Base-by-base conservation (phyloP, 2,888 invertebrate species). In the Fragum whitleyi region DNA sequence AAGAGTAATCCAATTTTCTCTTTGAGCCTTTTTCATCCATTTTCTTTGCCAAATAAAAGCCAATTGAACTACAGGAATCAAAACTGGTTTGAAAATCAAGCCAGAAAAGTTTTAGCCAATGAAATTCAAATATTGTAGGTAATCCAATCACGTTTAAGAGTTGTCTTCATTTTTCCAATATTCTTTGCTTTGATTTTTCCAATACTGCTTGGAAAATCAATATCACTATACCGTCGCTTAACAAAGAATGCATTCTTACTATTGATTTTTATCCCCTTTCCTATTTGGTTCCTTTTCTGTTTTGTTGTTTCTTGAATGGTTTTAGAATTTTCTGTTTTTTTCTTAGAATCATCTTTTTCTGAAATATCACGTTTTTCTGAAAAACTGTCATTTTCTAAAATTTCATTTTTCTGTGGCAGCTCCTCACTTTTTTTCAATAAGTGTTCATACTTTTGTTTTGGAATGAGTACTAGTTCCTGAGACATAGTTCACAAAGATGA, bases 401-500 rank as follows among this genome's bases (percentile, higher is more conserved):
- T 11, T 11, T 57, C 26, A 21, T 57, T 14, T 26, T 57, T 57
- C 21, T 26, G 26, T 26, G 21, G 57, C 21, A 57, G 57, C 21
- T 57, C 23, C 3, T 57, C 26, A 57, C 26, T 39, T 32, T 70
- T 51, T 53, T 53, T 28, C 55, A 53, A 59, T 72, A 32, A 61
- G 32, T 61, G 61, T 19, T 61, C 61, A 61, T 61, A 61, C 29
- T 61, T 61, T n/a, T 29, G 28, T 61, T 61, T 61, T 14, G 61
- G 61, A 61, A 61, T 61, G 16, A 61, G 32, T 29, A 61, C 61
- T 61, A 61, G 32, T 61, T 61, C 61, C 32, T 61, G 61, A 61
- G 61, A n/a, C 61, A 61, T 61, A 32, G 32, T 67, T 26, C 42
- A 47, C 67, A 57, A 28, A 57, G 57, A 28, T 57, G 23, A 7